Base-by-base conservation (phyloP, 2,888 invertebrate genomes). In the Theretra japonica region DNA sequence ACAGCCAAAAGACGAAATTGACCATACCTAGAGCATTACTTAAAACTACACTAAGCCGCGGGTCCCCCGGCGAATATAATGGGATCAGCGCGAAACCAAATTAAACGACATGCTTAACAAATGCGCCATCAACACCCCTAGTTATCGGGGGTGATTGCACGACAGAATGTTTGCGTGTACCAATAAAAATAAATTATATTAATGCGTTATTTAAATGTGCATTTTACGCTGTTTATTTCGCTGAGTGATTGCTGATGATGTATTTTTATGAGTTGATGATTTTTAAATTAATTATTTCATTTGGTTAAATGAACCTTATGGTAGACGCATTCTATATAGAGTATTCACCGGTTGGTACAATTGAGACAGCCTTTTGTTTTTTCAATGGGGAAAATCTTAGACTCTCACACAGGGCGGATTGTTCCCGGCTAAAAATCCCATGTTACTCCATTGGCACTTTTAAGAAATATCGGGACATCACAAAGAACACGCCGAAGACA, bases 1-100 rank as follows among this genome's bases (percentile, higher is more conserved):
- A 11, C 3, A 41, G 11, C 3, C 6, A 57, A 21, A 23, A 5
- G 3, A 25, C 23, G 17, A n/a, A n/a, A 65, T 65, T 65, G 48
- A 65, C 65, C 48, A 65, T 48, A 23, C 48, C 48, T 23, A 48
- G 41, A 23, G 48, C 65, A 65, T 65, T 65, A 60, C 33, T 60
- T 60, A 48, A 48, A 21, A 48, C 11, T 7, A 48, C 65, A 23
- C 2, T 48, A 48, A 65, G 60, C 60, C 30, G 60, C 33, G 60
- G 60, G 23, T 65, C 65, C 65, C 65, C 48, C 65, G 41, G 23
- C 21, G 48, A 65, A 65, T 23, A 65, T 65, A 65, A 65, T 65
- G 65, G 65, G 65, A 65, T 65, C 41, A 65, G 65, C 65, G 48
- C 41, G 65, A 65, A 65, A 65, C 65, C 65, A 65, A 65, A 65